A percentile compares a stretch with the other conserved stretches of the same genome.
Conservation (phyloP, 2,888 invertebrate species). For the Anoncus sp. region DNA sequence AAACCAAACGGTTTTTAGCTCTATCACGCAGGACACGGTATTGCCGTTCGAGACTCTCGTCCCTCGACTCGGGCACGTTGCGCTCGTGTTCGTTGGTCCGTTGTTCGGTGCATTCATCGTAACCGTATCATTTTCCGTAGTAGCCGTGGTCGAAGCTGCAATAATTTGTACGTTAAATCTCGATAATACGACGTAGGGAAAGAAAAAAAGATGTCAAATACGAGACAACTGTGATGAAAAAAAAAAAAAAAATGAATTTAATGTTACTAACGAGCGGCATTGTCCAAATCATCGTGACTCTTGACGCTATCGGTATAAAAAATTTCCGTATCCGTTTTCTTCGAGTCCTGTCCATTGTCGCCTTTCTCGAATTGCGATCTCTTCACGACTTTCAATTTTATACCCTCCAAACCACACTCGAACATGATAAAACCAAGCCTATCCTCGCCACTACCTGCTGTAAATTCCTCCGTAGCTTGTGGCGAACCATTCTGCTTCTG, state of each 20-base stretch:
- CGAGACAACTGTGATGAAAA: neutral
- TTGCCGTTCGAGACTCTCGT: constrained; percentile 88
- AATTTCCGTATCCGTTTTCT: constrained; percentile 79
- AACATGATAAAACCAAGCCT: constrained; percentile 97
- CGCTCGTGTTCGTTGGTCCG: constrained; percentile 71
- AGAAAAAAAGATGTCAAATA: neutral
- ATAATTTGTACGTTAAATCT: neutral
- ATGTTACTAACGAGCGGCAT: constrained; percentile 61
- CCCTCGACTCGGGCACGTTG: constrained; percentile 72
- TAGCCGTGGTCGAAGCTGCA: constrained; percentile 64
- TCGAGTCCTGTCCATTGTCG: constrained; percentile 86
- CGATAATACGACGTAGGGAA: neutral
- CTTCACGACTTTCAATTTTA: constrained; percentile 91
- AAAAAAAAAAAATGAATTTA: constrained; percentile 1
- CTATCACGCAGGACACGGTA: constrained; percentile 94
- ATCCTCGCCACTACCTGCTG: constrained; percentile 84
- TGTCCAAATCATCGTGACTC: constrained; percentile 82
- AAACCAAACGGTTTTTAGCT: constrained; percentile 97
- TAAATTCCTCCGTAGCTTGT: constrained; percentile 84
- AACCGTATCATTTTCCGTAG: constrained; percentile 58
- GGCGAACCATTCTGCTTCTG: constrained; percentile 76
- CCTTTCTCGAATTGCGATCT: constrained; percentile 91
- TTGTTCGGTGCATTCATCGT: constrained; percentile 82
- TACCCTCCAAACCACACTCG: constrained; percentile 97
- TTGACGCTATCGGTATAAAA: constrained; percentile 80